Conservation (phyloP, 2,797 vertebrate genomes). For the Knipowitschia caucasica region DNA sequence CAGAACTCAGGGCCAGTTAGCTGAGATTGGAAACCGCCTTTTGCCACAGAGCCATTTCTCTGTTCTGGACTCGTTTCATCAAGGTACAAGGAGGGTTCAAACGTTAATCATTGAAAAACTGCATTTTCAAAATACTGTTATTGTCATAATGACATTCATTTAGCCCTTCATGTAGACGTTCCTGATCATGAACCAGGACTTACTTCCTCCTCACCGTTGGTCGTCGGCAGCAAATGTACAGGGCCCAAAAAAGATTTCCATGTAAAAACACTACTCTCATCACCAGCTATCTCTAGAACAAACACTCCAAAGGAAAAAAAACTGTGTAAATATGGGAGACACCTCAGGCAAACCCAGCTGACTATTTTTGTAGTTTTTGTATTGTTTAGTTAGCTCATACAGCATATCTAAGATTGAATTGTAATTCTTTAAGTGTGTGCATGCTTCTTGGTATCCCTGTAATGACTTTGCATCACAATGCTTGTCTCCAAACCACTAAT, state of each 20-base stretch:
- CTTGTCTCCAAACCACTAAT: no score
- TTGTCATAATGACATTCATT: slow-evolving; percentile 1
- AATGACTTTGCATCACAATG: no score
- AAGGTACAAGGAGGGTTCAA: background rate
- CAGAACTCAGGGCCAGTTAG: no score
- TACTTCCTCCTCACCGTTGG: slow-evolving; percentile 19
- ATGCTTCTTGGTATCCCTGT: no score
- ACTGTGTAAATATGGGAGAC: slow-evolving; percentile 37
- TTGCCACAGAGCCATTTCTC: no score
- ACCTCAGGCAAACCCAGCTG: background rate
- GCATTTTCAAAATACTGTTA: background rate
- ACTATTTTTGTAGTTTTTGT: background rate
- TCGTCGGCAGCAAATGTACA: slow-evolving; percentile 33
- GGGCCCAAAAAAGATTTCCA: slow-evolving; percentile 68
- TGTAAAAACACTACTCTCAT: slow-evolving; percentile 69
- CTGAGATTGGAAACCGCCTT: no score
- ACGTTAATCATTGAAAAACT: background rate
- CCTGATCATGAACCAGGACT: background rate
- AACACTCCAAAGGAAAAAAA: slow-evolving; percentile 64
- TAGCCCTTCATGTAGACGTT: slow-evolving; percentile 24
- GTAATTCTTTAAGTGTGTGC: no score
- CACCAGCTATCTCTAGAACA: slow-evolving; percentile 62
- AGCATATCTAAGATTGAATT: no score
- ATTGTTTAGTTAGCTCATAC: no score
- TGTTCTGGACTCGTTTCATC: background rate